Base-by-base conservation (phyloP, 2,113 vertebrate species). In the Misgurnus anguillicaudatus region DNA sequence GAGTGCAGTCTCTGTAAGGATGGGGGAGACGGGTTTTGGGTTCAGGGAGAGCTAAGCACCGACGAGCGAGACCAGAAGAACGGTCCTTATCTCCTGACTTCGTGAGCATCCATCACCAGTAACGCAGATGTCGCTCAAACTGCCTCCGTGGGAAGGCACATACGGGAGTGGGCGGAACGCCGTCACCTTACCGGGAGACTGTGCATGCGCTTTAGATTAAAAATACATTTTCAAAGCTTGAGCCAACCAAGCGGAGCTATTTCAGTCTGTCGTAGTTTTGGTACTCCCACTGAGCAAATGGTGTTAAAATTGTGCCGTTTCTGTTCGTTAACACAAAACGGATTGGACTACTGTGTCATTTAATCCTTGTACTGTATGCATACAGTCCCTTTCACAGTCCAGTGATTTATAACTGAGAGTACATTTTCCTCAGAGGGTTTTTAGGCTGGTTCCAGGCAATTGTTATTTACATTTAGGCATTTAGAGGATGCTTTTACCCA, bases 1-100 rank as follows among this genome's bases (percentile, higher is more conserved):
- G 75, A 83, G 42, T 72, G 72, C 79, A 84, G 79, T 82, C 76
- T 84, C 76, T 83, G 79, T 39, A 71, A 83, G 79, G 55, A 75
- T 38, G 21, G 58, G 61, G 61, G 66, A 60, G 31, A 39, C 36
- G 63, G 68, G 69, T 67, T 36, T 77, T 63, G 63, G 45, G 48
- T 31, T 42, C 6, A 13, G 19, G 42, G 61, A 31, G 38, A 61
- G 24, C 45, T 42, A 19, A 45, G 53, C 66, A 19, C 77, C 62
- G 39, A 61, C 38, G 61, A 62, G 36, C 16, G 67, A 64, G 48
- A 75, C 39, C 62, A 21, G 42, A 36, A 13, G 62, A 19, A 71
- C 64, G 65, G 51, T 79, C 64, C 72, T 31, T n/a, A 57, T 57
- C 64, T 76, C 69, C 11, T 10, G 36, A 39, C 58, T 84, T 70